These are phyloP conservation scores for Chaenodraco wilsoni DNA, from an alignment of 2,797 vertebrate species.

Conservation along the genomic window DNA sequence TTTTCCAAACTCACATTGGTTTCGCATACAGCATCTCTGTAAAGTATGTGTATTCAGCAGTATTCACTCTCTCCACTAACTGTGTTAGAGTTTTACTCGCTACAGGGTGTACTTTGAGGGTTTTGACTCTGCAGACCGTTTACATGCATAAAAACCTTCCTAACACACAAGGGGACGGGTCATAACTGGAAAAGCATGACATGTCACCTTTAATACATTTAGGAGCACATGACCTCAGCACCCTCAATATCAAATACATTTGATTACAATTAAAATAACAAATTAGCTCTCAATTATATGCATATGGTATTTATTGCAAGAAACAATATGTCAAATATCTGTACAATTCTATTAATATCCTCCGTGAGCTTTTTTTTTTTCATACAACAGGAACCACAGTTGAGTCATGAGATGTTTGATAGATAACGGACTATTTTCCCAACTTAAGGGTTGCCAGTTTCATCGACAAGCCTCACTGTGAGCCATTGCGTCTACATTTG, in stretches of 20 bases:
- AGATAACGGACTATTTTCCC: conserved; percentile 60
- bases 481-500: conserved; percentile 59
- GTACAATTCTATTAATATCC: conserved; percentile 18
- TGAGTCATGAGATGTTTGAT: conserved; percentile 35
- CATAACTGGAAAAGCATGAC: too few relatives aligned
- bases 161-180: too few relatives aligned
- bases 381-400: conserved; percentile 19
- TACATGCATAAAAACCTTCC: too few relatives aligned
- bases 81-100: too few relatives aligned
- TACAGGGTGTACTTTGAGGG: too few relatives aligned
- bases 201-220: too few relatives aligned
- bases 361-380: background rate
- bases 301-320: background rate
- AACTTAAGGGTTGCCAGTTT: conserved; percentile 58
- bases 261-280: background rate
- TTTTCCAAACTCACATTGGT: too few relatives aligned
- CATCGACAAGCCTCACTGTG: conserved; percentile 54
- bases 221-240: background rate
- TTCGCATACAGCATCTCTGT: too few relatives aligned
- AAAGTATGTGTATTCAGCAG: too few relatives aligned
- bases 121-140: too few relatives aligned
- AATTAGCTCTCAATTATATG: background rate
- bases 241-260: background rate
- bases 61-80: too few relatives aligned
- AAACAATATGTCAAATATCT: conserved; percentile 9